Evolutionary conservation across 2,797 vertebrate species (phyloP), one percentile per base, ranked within the genome.

Genomic region (Dermochelys coriacea): DNA sequence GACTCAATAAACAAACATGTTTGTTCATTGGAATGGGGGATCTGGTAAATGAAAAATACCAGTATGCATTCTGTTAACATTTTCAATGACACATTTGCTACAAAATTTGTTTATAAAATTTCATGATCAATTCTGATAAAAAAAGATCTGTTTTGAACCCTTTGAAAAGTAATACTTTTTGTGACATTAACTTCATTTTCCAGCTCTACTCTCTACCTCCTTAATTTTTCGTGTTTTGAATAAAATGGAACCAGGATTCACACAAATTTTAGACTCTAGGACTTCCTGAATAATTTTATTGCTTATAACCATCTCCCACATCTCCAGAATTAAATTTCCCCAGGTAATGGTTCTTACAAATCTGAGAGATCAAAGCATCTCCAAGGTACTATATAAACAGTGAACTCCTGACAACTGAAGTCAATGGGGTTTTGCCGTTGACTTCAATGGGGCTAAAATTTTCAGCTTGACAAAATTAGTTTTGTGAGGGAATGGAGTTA

Each of bases 311-410:
- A 1, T 87, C 90, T 61, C 41, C 3, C 21, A 2, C 5, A 21
- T 77, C 47, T 41, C 12, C 14, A 55, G 34, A 27, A 52, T 31
- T 1, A 51, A n/a, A 29, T 31, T 89, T 61, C 34, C 78, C 37
- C 47, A 29, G 79, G 59, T 14, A 11, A 3, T 3, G 45, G 12
- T 5, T 52, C 59, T 84, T 27, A 85, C 25, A 41, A 57, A 31
- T 14, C 47, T 2, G 71, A 75, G 41, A 27, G 71, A 27, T 27
- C 25, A 50, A 31, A 15, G 45, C 12, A 45, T 29, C 23, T 75
- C 12, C 1, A 10, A 51, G 3, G 19, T 81, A 6, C 45, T 21
- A 25, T 16, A 7, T 8, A 23, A 3, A 10, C 1, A 2, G 31
- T 18, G 6, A 54, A 45, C 27, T 19, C 21, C 64, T 37, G 55